Conservation (phyloP, 2,113 vertebrate genomes). For the Cinclus cinclus region DNA sequence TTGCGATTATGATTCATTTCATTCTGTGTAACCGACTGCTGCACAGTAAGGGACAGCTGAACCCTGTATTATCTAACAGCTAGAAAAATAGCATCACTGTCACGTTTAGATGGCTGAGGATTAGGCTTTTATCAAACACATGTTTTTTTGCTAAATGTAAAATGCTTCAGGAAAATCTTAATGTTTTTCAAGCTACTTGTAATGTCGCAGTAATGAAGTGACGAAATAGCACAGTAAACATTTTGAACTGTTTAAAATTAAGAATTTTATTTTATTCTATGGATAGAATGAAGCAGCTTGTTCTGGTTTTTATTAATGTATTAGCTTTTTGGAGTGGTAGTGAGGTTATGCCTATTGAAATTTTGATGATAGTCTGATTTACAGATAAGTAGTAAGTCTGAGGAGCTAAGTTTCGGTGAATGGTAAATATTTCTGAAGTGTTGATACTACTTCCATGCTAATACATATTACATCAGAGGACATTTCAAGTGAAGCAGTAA, state of each 20-base stretch:
- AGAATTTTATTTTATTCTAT: neutral
- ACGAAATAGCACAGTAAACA: neutral
- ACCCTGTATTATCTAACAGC: constrained; percentile 36
- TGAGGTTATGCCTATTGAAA: neutral
- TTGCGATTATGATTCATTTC: constrained; percentile 28
- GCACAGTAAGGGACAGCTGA: constrained; percentile 32
- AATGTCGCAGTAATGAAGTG: neutral
- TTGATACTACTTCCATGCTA: neutral
- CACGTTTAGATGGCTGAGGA: neutral
- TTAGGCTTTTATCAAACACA: neutral
- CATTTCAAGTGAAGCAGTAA: neutral
- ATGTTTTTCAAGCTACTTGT: neutral
- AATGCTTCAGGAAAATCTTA: neutral
- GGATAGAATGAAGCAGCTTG: neutral
- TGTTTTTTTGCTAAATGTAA: neutral
- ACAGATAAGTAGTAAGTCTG: neutral
- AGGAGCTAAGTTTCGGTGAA: neutral
- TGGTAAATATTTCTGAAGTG: neutral
- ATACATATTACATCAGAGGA: neutral
- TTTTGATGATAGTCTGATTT: neutral
- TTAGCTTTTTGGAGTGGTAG: neutral
- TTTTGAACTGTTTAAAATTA: neutral
- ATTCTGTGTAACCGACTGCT: constrained; percentile 10
- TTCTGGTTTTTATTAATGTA: neutral
- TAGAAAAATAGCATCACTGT: constrained; percentile 14